Evolutionary conservation across 2,797 vertebrate genomes (phyloP), one percentile per base, ranked within the genome.

Genomic region (Myotis pilosus): DNA sequence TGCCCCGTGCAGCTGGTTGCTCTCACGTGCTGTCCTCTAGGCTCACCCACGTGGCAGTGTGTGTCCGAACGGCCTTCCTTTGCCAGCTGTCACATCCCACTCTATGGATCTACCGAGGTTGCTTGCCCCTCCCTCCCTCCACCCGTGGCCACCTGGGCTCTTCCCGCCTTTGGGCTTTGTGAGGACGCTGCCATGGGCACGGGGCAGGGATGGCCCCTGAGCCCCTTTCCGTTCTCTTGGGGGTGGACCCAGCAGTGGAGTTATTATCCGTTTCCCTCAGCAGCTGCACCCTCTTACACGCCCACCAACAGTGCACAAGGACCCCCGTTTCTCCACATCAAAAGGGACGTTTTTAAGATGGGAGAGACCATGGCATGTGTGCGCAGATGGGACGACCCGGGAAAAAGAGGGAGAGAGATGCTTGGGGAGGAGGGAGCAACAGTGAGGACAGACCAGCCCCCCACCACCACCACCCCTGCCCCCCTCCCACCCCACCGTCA

Each of bases 401-500:
- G 57, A 78, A 60, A 28, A 38, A 78, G 72, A 75, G 57, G 49
- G 30, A 68, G 38, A 44, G 3, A 57, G 66, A 12, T 4, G 12
- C 68, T 22, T 0, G 23, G 87, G 81, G 49, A 85, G 68, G 8
- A 30, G 4, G 30, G 68, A 8, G 13, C 28, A 7, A 20, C 28
- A 8, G 60, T 0, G 83, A 51, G 23, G 51, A 75, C 68, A 13
- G 68, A 60, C 38, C 57, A 4, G 69, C 33, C 44, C 74, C 72
- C 23, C 57, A 0, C 53, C 44, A 57, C 78, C 22, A 49, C 6
- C 5, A 0, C 12, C 44, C 12, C 44, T 3, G 0, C 12, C 44
- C 3, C 11, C 11, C 12, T 11, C 44, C 44, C 2, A 2, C 41
- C 41, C 41, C 41, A 1, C 41, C 44, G 33, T 0, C 0, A 38